These are phyloP conservation scores for Micrasema longulum DNA, from an alignment of 1,140 invertebrate genomes.

Conservation along the genomic window DNA sequence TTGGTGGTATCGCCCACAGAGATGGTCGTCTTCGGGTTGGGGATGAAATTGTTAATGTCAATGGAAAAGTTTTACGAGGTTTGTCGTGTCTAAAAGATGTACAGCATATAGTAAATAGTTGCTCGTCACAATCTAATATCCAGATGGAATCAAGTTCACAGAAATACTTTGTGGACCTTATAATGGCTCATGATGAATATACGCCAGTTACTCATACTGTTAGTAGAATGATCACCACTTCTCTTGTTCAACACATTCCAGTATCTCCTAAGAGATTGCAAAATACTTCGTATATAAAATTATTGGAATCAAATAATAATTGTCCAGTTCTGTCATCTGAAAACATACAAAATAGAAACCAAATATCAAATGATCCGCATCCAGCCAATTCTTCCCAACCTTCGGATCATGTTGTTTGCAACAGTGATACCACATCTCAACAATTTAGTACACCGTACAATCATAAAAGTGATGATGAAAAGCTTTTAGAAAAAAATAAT, in stretches of 20 bases:
- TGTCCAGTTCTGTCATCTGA: slow-evolving; percentile 50
- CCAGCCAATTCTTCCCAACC: slow-evolving; percentile 16
- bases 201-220: slow-evolving; percentile 60
- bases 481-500: slow-evolving; percentile 62
- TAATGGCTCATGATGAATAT: slow-evolving; percentile 72
- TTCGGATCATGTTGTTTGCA: slow-evolving; percentile 50
- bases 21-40: slow-evolving; percentile 83
- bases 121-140: slow-evolving; percentile 63
- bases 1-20: slow-evolving; percentile 83
- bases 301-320: slow-evolving; percentile 54
- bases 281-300: slow-evolving; percentile 55
- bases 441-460: slow-evolving; percentile 52
- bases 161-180: slow-evolving; percentile 72
- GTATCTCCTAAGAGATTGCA: slow-evolving; percentile 53
- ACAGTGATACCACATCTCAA: slow-evolving; percentile 1
- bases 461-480: slow-evolving; percentile 68
- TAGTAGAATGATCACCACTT: slow-evolving; percentile 51
- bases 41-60: slow-evolving; percentile 89
- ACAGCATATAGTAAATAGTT: slow-evolving; percentile 69
- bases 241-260: slow-evolving; percentile 52
- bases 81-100: slow-evolving; percentile 76
- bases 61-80: slow-evolving; percentile 82
- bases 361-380: slow-evolving; percentile 4
- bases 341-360: slow-evolving; percentile 51
- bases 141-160: slow-evolving; percentile 64